Base-by-base conservation (phyloP, 2,797 vertebrate genomes). In the Halcyon badia region DNA sequence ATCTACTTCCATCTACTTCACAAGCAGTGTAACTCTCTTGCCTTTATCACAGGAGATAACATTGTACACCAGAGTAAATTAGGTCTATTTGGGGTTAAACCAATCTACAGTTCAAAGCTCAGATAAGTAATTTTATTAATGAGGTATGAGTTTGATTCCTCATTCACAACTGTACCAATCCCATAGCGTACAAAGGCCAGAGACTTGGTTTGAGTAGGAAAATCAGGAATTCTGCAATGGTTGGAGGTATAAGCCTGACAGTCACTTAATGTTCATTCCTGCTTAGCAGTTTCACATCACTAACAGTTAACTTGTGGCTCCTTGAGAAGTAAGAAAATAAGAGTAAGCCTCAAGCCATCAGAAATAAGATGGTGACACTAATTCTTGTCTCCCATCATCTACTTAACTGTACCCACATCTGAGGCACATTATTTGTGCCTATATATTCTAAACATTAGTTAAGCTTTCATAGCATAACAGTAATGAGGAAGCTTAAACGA, bases 401-500 rank as follows among this genome's bases (percentile, higher is more conserved):
- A 1, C 52, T 11, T 35, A 71, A 26, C 25, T 6, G 4, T 54
- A 88, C 37, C 22, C 25, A 21, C 56, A 71, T 14, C 28, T 1
- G 0, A 88, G 30, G 15, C 31, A 19, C 5, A 1, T 8, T 70
- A 31, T 92, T 71, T 90, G 21, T 54, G 30, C 28, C 87, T 35
- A 2, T 58, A 14, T 65, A 16, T 75, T 89, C 75, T 42, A 39
- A 90, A 71, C 17, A 13, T 64, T 76, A 83, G 41, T 92, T 89
- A 95, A 80, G 49, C 22, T 90, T 89, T 92, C 3, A 1, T 13
- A 78, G 71, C 0, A 0, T 68, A 83, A 87, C 89, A 82, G 78
- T 91, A 94, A 95, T 93, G 85, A 96, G 60, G 44, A 71, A 83
- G 71, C 49, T 77, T 83, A 84, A 94, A 88, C 21, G 17, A 42